phyloP scores from a whole-genome alignment of 2,888 invertebrate genomes.

The Drosophila quinaria region DNA sequence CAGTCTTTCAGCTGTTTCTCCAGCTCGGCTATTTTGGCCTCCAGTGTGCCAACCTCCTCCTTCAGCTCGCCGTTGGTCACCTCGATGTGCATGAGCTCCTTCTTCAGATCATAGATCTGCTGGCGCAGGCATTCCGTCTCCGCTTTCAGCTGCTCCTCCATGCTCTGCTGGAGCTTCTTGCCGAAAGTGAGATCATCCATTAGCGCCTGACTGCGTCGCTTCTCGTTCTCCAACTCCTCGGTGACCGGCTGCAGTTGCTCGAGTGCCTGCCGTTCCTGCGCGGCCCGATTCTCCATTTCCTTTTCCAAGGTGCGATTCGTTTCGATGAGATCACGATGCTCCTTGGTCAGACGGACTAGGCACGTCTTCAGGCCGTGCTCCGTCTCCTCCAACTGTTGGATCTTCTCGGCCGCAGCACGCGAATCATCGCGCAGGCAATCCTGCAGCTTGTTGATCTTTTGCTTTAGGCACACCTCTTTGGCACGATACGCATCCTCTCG shows the following conservation, averaged over 20 bases:
- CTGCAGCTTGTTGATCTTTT: constrained; percentile 87
- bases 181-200: constrained; percentile 87
- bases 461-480: constrained; percentile 86
- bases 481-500: constrained; percentile 87
- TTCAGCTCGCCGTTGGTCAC: constrained; percentile 89
- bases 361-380: constrained; percentile 87
- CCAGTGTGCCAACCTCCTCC: constrained; percentile 89
- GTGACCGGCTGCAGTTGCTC: constrained; percentile 84
- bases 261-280: constrained; percentile 87
- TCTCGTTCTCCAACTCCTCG: constrained; percentile 83
- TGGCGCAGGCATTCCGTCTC: constrained; percentile 87
- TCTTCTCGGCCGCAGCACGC: constrained; percentile 86
- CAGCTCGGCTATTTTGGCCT: constrained; percentile 87
- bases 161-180: constrained; percentile 86
- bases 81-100: constrained; percentile 88
- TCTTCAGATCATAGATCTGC: constrained; percentile 87
- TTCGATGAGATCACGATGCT: constrained; percentile 86
- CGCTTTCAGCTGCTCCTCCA: constrained; percentile 86
- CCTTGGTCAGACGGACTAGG: constrained; percentile 87
- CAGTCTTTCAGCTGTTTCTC: constrained; percentile 87
- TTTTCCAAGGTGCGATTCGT: constrained; percentile 86
- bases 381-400: constrained; percentile 88
- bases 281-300: constrained; percentile 86
- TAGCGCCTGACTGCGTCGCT: constrained; percentile 79
- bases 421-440: constrained; percentile 86